Evolutionary conservation across 1,140 invertebrate species (phyloP), one percentile per base, ranked within the genome.

Genomic region (Ylistrum balloti): DNA sequence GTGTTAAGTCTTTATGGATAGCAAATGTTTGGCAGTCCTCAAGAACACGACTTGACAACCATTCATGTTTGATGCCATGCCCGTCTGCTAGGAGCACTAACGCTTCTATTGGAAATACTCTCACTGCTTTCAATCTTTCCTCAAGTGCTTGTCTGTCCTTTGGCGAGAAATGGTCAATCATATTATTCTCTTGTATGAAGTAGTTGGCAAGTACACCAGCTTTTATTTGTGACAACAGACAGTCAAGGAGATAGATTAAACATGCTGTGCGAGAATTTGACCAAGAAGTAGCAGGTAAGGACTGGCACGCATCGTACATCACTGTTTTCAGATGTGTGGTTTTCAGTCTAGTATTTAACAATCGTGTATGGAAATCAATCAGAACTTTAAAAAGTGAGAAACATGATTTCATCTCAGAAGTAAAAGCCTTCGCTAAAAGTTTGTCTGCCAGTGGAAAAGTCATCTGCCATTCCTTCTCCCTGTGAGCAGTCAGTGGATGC

Each of bases 281-380:
- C 56, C 56, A 74, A 9, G 22, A 22, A 0, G 56, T n/a, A 28
- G n/a, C 56, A 28, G 56, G 56, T n/a, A 74, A 74, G 1, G 56
- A 28, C n/a, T 74, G 22, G n/a, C 56, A 74, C 1, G 56, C 56
- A 28, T 28, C 56, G 28, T 74, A 74, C 56, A 74, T 74, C 9
- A 74, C 56, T 5, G 56, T 74, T 74, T 74, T 74, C 56, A 74
- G 17, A 28, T 74, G 56, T 74, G 56, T 74, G 56, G 56, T 74
- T 74, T n/a, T 74, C 20, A 74, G n/a, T 74, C 13, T n/a, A 2
- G 5, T 3, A 74, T 74, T 74, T 28, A 74, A 28, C 1, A 22
- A 28, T 28, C 11, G 56, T 5, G 56, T 74, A 74, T 74, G 56
- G 22, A 28, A 74, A 74, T 74, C 56, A 28, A 74, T 28, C 17